phyloP scores from a whole-genome alignment of 2,888 invertebrate species.

The Lasioglossum villosulum region DNA sequence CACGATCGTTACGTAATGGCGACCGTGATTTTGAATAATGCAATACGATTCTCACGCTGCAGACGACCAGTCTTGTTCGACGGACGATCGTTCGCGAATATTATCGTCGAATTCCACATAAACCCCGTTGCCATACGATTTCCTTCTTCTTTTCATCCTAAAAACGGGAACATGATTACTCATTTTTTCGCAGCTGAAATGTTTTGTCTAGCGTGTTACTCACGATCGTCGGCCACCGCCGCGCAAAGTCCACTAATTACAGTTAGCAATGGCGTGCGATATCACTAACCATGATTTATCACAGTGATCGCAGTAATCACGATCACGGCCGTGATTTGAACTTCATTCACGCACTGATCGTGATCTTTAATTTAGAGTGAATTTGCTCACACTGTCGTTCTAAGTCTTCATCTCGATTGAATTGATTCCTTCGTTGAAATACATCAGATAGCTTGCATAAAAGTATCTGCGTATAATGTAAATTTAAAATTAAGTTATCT shows the following conservation, averaged over 20 bases:
- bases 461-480: too few species aligned
- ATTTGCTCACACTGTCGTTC: too few species aligned
- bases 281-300: too few species aligned
- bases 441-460: too few species aligned
- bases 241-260: background rate
- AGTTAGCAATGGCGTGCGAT: background rate
- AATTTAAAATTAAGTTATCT: too few species aligned
- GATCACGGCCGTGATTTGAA: too few species aligned
- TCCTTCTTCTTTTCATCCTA: too few species aligned
- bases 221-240: background rate
- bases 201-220: background rate
- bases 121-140: background rate
- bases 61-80: slow-evolving; percentile 6
- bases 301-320: too few species aligned
- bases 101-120: background rate
- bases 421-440: too few species aligned
- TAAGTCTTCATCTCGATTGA: too few species aligned
- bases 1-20: slow-evolving; percentile 50
- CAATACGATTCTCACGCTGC: slow-evolving; percentile 16
- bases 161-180: background rate
- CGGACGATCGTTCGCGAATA: background rate
- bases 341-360: too few species aligned
- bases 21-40: slow-evolving; percentile 49
- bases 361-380: too few species aligned
- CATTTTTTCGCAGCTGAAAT: background rate